phyloP scores from a whole-genome alignment of 1,140 invertebrate genomes.

The Macrosteles quadrilineatus region DNA sequence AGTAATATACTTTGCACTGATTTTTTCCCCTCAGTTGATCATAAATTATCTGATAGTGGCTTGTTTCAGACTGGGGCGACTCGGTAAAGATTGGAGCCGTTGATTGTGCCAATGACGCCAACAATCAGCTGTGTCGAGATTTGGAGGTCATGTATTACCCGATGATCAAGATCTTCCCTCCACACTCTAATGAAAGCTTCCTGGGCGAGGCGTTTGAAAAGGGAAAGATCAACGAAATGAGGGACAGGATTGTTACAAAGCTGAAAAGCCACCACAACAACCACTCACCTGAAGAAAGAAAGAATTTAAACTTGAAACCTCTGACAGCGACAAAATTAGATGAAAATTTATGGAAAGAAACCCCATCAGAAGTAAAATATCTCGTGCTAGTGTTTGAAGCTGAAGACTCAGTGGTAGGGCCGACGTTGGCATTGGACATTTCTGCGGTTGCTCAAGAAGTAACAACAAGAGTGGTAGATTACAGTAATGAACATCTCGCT shows the following conservation, averaged over 20 bases:
- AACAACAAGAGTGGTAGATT: conserved; percentile 56
- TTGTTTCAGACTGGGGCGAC: conserved; percentile 59
- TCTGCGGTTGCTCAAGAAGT: conserved; percentile 56
- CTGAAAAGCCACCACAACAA: conserved; percentile 48
- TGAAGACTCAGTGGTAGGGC: conserved; percentile 19
- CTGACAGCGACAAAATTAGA: conserved; percentile 53
- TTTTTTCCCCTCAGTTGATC: no score
- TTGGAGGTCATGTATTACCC: conserved; percentile 88
- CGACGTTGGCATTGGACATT: conserved; percentile 55
- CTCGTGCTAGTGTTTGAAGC: conserved; percentile 60
- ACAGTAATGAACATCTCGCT: conserved; percentile 51
- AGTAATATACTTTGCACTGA: no score
- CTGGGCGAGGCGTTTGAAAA: conserved; percentile 61
- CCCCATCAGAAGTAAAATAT: conserved; percentile 48
- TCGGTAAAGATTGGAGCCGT: conserved; percentile 60
- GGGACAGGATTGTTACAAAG: conserved; percentile 56
- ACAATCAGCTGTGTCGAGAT: conserved; percentile 75
- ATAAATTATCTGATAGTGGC: no score
- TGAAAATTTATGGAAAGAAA: conserved; percentile 51
- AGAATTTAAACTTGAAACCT: conserved; percentile 60
- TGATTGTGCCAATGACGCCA: conserved; percentile 76
- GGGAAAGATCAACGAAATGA: conserved; percentile 57
- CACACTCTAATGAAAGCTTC: conserved; percentile 59
- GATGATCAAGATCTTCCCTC: conserved; percentile 72
- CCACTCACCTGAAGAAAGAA: conserved; percentile 50